phyloP scores from a whole-genome alignment of 1,140 invertebrate species.

The Atopsyche davidsoni region DNA sequence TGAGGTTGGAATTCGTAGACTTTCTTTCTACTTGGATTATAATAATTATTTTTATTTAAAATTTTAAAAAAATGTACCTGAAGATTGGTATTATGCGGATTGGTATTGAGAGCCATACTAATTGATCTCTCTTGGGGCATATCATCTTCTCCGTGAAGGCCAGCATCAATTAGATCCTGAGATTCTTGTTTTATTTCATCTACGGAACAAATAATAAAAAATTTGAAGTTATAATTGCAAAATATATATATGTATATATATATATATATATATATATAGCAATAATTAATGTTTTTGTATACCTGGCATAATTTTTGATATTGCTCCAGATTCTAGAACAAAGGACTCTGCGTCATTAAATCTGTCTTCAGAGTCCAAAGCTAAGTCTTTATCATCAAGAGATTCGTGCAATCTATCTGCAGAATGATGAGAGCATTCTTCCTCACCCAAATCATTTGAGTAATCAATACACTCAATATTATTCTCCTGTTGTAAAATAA shows the following conservation, averaged over 20 bases:
- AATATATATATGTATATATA: not conserved
- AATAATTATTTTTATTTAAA: too few relatives aligned
- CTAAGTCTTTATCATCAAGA: conserved; percentile 11
- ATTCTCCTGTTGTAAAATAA: conserved; percentile 14
- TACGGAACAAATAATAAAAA: not conserved
- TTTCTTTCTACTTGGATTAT: too few relatives aligned
- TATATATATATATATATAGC: not conserved
- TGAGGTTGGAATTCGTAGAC: too few relatives aligned
- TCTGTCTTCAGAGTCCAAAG: conserved; percentile 13
- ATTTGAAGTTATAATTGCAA: not conserved
- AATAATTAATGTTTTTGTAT: not conserved
- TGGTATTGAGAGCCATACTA: conserved; percentile 30
- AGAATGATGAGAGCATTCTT: conserved; percentile 12
- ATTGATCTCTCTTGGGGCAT: conserved; percentile 31
- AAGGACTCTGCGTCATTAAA: conserved; percentile 49
- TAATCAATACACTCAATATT: conserved; percentile 21
- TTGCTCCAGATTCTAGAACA: conserved; percentile 42
- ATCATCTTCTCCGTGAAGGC: conserved; percentile 35
- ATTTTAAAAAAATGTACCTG: too few relatives aligned
- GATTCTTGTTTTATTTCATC: conserved; percentile 4
- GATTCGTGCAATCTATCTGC: conserved; percentile 8
- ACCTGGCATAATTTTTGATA: conserved; percentile 32
- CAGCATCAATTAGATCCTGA: conserved; percentile 1
- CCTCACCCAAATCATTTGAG: conserved; percentile 33
- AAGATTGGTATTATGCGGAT: conserved; percentile 31